Evolutionary conservation across 2,797 vertebrate species (phyloP).

Genomic region (Lepilemur septentrionalis): DNA sequence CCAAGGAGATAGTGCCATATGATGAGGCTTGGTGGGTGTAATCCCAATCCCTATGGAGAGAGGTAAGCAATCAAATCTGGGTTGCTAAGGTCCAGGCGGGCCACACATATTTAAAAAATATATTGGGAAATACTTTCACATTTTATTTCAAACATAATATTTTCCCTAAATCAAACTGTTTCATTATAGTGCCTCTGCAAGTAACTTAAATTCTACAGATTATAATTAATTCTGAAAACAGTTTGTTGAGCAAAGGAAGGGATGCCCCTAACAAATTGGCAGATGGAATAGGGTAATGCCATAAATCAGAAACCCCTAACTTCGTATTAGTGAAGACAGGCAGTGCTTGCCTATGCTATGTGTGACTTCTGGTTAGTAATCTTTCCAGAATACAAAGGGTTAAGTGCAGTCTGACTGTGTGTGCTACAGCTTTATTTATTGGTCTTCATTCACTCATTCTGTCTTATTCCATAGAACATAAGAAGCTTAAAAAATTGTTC

Average conservation of each 20-base stretch:
- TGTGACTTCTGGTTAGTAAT: neutral
- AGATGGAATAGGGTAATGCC: neutral
- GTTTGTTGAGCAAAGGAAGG: neutral
- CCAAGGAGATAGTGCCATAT: neutral
- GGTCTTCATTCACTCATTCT: neutral
- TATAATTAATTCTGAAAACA: neutral
- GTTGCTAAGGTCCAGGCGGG: neutral
- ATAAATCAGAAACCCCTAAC: neutral
- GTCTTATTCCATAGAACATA: neutral
- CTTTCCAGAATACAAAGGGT: neutral
- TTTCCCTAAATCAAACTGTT: neutral
- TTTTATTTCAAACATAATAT: neutral
- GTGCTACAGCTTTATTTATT: neutral
- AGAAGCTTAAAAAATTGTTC: neutral
- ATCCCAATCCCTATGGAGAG: neutral
- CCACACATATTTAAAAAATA: neutral
- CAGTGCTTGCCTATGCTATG: neutral
- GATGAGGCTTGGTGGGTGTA: fast-evolving
- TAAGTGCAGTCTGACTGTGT: neutral
- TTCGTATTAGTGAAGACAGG: neutral
- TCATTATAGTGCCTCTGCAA: neutral
- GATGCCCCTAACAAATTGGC: neutral
- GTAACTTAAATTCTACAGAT: neutral
- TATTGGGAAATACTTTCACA: neutral
- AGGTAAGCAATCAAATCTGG: neutral